These are phyloP conservation scores for Tachycineta bicolor DNA, from an alignment of 2,113 vertebrate genomes.

Conservation along the genomic window DNA sequence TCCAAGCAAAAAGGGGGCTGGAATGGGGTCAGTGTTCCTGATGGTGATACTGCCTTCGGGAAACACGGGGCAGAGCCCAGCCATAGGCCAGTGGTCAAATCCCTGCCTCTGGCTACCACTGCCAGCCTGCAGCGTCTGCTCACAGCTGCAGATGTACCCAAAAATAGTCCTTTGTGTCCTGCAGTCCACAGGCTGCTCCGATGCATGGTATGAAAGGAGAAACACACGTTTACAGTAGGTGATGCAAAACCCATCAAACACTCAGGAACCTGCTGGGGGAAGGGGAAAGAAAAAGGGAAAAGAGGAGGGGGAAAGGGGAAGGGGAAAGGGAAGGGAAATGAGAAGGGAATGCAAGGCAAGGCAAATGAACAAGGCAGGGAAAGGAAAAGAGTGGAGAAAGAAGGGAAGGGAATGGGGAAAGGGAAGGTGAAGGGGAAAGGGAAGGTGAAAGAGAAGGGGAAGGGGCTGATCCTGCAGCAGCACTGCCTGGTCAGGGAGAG, in stretches of 20 bases:
- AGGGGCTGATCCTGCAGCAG: background rate
- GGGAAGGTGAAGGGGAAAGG: too few species aligned
- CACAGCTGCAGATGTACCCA: background rate
- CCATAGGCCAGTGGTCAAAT: background rate
- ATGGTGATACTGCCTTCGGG: too few species aligned
- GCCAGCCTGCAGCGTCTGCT: background rate
- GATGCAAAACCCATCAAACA: background rate
- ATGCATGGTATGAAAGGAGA: accelerated
- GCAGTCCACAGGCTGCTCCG: background rate
- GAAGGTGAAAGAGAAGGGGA: background rate
- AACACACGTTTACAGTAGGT: background rate
- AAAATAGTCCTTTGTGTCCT: background rate
- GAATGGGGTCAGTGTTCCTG: accelerated
- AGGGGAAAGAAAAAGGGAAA: background rate
- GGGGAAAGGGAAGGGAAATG: background rate
- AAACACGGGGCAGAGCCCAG: background rate
- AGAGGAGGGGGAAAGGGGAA: too few species aligned
- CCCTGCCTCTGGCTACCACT: background rate
- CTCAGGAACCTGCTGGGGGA: background rate
- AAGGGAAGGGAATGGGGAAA: background rate
- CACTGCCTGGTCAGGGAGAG: background rate
- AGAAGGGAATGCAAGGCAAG: background rate
- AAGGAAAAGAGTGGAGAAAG: background rate
- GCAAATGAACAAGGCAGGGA: too few species aligned
- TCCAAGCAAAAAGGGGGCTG: accelerated